Base-by-base conservation (phyloP, 2,113 vertebrate genomes). In the Gymnocephalus cernua region DNA sequence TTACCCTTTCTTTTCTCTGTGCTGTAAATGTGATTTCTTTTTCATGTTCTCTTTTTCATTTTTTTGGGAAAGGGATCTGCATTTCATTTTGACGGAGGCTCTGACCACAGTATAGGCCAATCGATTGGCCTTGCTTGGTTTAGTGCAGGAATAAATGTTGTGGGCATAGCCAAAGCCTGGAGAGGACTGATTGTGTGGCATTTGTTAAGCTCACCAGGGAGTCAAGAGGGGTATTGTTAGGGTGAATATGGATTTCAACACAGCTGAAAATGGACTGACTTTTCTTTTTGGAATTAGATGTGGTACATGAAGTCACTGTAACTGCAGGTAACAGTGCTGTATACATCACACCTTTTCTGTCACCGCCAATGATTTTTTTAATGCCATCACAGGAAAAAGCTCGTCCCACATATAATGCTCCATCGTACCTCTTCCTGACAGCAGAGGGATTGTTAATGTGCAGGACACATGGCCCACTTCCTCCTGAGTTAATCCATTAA, bases 81-180 rank as follows among this genome's bases (percentile, higher is more conserved):
- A 80, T 91, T 93, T 91, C 56, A 21, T 69, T 87, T 91, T 90
- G 84, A 93, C 85, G 29, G 86, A 79, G 44, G 80, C 79, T 77
- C 81, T 73, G 88, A 88, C 91, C 87, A 80, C 76, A 77, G 82
- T 80, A 68, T 71, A 51, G 67, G 65, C 62, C 72, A 93, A 94
- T 95, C 92, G 87, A 95, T 95, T 93, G 83, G 92, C 79, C 84
- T 92, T 80, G 86, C 91, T 92, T 83, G 86, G 90, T 88, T 93
- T 88, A 84, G 88, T 85, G 75, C 80, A 74, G 69, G 79, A 93
- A 88, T 87, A 87, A 88, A 92, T 92, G 89, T 93, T 91, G 88
- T 91, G 86, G 90, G 74, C 86, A 83, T 79, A 64, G 87, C 90
- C 91, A 80, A 79, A 86, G 76, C 90, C 86, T 86, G 86, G 76